Evolutionary conservation across 2,113 vertebrate species (phyloP).

Genomic region (Sander lucioperca): DNA sequence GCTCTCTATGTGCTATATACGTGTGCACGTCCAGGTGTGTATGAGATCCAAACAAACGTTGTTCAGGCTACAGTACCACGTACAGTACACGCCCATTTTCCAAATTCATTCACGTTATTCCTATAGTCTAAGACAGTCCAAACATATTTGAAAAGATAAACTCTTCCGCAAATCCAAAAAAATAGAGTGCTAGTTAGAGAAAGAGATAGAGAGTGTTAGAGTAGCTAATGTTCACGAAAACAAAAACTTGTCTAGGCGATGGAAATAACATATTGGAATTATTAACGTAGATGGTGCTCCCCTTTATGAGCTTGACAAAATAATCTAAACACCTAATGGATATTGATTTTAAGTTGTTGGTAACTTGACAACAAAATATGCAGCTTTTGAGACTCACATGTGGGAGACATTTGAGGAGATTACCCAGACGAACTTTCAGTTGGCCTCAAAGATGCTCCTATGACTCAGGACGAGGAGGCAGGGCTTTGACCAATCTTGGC

Average conservation of each 20-base stretch:
- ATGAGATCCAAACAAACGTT: neutral
- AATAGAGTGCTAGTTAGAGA: too few relatives aligned
- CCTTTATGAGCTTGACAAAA: neutral
- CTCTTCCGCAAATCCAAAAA: too few relatives aligned
- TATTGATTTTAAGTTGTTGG: neutral
- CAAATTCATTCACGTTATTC: too few relatives aligned
- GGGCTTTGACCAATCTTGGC: neutral
- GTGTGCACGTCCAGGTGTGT: neutral
- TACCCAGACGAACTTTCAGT: neutral
- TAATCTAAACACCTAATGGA: slow-evolving; percentile 7
- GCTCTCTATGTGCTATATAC: neutral
- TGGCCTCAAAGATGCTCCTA: neutral
- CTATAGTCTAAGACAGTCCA: too few relatives aligned
- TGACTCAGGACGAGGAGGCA: neutral
- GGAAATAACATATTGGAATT: too few relatives aligned
- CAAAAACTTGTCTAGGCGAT: too few relatives aligned
- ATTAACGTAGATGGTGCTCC: too few relatives aligned
- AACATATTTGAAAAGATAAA: too few relatives aligned
- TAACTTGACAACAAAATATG: neutral
- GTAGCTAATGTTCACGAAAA: too few relatives aligned
- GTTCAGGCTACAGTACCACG: neutral
- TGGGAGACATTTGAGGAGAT: neutral
- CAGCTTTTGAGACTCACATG: neutral
- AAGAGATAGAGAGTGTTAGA: too few relatives aligned
- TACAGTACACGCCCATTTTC: neutral